Evolutionary conservation across 2,888 invertebrate genomes (phyloP).

Genomic region (Vanessa cardui): DNA sequence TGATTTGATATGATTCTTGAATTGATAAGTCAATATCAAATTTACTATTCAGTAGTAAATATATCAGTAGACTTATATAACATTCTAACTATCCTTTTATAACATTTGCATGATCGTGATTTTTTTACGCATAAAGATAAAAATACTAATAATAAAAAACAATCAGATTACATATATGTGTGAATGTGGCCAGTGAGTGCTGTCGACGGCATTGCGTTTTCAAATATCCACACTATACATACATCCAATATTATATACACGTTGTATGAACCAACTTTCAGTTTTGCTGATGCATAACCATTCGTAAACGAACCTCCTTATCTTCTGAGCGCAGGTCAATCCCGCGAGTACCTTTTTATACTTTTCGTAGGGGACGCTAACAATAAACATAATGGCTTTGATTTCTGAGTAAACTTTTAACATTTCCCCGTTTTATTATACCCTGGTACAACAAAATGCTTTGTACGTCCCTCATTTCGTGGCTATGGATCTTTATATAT

Average conservation of each 20-base stretch:
- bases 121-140: too few species aligned
- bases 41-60: too few species aligned
- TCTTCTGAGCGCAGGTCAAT: slow-evolving; percentile 42
- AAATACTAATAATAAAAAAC: too few species aligned
- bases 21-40: too few species aligned
- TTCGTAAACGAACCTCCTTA: slow-evolving; percentile 42
- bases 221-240: slow-evolving; percentile 20
- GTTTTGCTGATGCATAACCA: slow-evolving; percentile 41
- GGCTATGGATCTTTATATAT: slow-evolving; percentile 24
- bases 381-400: slow-evolving; percentile 42
- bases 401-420: slow-evolving; percentile 40
- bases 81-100: too few species aligned
- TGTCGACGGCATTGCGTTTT: slow-evolving; percentile 25
- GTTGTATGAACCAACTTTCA: slow-evolving; percentile 29
- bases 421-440: slow-evolving; percentile 36
- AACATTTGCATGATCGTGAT: too few species aligned
- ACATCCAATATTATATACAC: slow-evolving; percentile 34
- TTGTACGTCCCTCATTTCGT: slow-evolving; percentile 25
- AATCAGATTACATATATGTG: slow-evolving; percentile 5
- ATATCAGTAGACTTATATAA: too few species aligned
- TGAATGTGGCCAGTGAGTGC: slow-evolving; percentile 9
- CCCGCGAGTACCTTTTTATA: slow-evolving; percentile 34
- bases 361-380: slow-evolving; percentile 30
- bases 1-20: too few species aligned
- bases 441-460: slow-evolving; percentile 18